These are phyloP conservation scores for Coremacera marginata DNA, from an alignment of 2,888 invertebrate species.

Conservation along the genomic window DNA sequence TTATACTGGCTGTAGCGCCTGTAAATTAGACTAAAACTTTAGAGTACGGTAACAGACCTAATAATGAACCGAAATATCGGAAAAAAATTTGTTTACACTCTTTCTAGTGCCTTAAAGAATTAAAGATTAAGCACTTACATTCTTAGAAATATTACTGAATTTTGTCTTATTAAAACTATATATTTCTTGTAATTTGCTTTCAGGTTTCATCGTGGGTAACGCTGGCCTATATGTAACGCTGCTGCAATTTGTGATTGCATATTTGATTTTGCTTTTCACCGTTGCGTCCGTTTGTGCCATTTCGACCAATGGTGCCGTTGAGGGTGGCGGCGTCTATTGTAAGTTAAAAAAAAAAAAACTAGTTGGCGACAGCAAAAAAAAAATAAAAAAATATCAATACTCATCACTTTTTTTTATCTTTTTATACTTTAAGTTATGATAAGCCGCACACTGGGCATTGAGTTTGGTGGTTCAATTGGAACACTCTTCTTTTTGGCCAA, in stretches of 20 bases:
- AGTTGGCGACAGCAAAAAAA: neutral
- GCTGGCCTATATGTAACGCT: slow-evolving; percentile 91
- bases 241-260: slow-evolving; percentile 90
- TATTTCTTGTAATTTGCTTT: slow-evolving; percentile 52
- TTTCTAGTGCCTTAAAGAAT: too few species aligned
- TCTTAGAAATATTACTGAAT: too few species aligned
- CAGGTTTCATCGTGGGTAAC: slow-evolving; percentile 97
- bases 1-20: too few species aligned
- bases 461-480: slow-evolving; percentile 99
- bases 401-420: neutral
- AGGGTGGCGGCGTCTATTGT: slow-evolving; percentile 99
- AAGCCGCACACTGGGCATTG: slow-evolving; percentile 96
- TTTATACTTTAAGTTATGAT: slow-evolving; percentile 88
- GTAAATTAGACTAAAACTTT: too few species aligned
- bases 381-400: neutral
- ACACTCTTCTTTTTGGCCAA: slow-evolving; percentile 98
- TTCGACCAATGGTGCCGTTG: slow-evolving; percentile 98
- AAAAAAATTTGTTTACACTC: too few species aligned
- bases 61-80: too few species aligned
- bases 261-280: slow-evolving; percentile 94
- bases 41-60: too few species aligned
- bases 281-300: slow-evolving; percentile 98
- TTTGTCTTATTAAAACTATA: neutral
- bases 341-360: slow-evolving; percentile 68
- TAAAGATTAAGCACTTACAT: too few species aligned